Evolutionary conservation across 30 jellyfish, hydroid and myxozoan genomes (phyloP), one percentile per base, ranked within the genome.

Genomic region (Aurelia sp.): DNA sequence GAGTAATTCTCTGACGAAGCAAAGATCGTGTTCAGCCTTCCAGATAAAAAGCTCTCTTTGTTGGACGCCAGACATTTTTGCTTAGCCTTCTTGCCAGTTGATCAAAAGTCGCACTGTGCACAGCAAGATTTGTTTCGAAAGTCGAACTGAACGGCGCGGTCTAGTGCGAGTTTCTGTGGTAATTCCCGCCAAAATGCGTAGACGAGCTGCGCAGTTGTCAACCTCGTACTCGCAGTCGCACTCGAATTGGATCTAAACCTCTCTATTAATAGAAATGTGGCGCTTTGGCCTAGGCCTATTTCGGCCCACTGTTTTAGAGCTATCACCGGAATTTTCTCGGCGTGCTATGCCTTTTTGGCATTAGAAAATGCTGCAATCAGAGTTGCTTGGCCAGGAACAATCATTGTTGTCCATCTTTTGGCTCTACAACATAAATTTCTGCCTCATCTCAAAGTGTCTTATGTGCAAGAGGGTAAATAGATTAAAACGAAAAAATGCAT

Each of bases 211-310:
- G 70, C 92, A 83, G 85, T 83, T 71, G 52, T 44, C 10, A 83
- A 68, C 24, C 70, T 83, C 64, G 92, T 21, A 83, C 71, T 83
- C 58, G 87, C 21, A 30, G 86, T 83, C 60, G 87, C 13, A n/a
- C 87, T 83, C 84, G 91, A 74, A 53, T 72, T 20, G 91, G 82
- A 81, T 81, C 82, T 81, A 64, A 81, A 69, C 91, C 84, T 81
- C 91, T 83, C 91, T 81, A 81, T 27, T 78, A 7, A n/a, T n/a
- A n/a, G n/a, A n/a, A n/a, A n/a, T n/a, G n/a, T n/a, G n/a, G n/a
- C n/a, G n/a, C n/a, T n/a, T n/a, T n/a, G n/a, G n/a, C n/a, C n/a
- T n/a, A n/a, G n/a, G n/a, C n/a, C n/a, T n/a, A n/a, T n/a, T n/a
- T n/a, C n/a, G n/a, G n/a, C n/a, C n/a, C n/a, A n/a, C n/a, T n/a